These are phyloP conservation scores for Coranthus polyacanthus DNA, from an alignment of 2,797 vertebrate genomes.

Conservation along the genomic window DNA sequence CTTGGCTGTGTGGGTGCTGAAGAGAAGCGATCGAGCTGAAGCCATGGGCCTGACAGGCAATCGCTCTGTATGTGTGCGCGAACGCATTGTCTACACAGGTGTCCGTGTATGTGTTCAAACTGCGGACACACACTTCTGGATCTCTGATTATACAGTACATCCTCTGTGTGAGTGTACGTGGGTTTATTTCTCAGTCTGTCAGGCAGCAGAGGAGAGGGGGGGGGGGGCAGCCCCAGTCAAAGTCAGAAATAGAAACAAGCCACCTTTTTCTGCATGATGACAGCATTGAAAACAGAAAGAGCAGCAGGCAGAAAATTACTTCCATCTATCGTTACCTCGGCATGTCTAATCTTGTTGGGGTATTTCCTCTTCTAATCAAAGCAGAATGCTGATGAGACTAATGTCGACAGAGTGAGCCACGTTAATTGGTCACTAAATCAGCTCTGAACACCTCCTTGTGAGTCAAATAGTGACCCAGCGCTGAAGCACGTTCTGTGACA, in stretches of 20 bases:
- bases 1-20: conserved; percentile 72
- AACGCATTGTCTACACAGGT: conserved; percentile 29
- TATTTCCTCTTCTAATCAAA: conserved; percentile 26
- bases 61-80: conserved; percentile 10
- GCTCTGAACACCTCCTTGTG: conserved; percentile 39
- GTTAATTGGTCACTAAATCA: conserved; percentile 63
- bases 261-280: conserved; percentile 23
- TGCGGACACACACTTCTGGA: neutral
- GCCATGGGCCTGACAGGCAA: conserved; percentile 50
- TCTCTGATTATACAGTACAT: conserved; percentile 52
- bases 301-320: conserved; percentile 40
- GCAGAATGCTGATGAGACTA: conserved; percentile 19
- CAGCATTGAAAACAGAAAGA: conserved; percentile 29
- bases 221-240: conserved; percentile 22
- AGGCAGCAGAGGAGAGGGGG: conserved; percentile 18
- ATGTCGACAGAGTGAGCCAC: conserved; percentile 26
- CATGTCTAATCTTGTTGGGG: conserved; percentile 22
- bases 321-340: conserved; percentile 37
- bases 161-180: conserved; percentile 45
- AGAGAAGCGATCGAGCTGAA: conserved; percentile 70
- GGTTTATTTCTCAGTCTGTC: conserved; percentile 54
- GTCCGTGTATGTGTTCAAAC: conserved; percentile 9
- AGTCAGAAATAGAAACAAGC: conserved; percentile 63
- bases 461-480: conserved; percentile 44
- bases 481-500: conserved; percentile 40